Evolutionary conservation across 1,140 invertebrate species (phyloP), one percentile per base, ranked within the genome.

Genomic region (Hyles euphorbiae): DNA sequence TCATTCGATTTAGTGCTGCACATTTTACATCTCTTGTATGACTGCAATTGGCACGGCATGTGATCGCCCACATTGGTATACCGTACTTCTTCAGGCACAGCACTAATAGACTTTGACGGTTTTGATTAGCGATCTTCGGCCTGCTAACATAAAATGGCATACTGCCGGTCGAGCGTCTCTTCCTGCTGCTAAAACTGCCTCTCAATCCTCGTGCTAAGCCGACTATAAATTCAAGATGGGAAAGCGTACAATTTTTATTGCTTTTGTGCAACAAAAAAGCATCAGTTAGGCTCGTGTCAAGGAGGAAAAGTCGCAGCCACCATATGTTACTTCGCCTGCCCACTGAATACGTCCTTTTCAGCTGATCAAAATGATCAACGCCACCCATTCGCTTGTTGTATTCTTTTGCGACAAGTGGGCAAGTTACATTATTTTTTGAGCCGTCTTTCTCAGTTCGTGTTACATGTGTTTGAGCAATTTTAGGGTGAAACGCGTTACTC

Each of bases 401-500:
- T 50, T 65, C 50, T 51, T 44, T 43, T 12, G 56, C 60, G 3
- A 46, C 10, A 22, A 43, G 3, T 48, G 62, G 62, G 32, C 62
- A 64, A 5, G 7, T 43, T 10, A 60, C 49, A 56, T 10, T 2
- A 11, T 56, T 53, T 34, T 64, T 64, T 11, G 57, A 53, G 2
- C 62, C 62, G 54, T 62, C 58, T 60, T 65, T 65, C 54, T 65
- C 54, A 8, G 65, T 62, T 6, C 60, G 45, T 3, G 11, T 48
- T 45, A 53, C 56, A 59, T 34, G 53, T 43, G 2, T 44, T 49
- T 36, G 52, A 44, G 58, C 11, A 32, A 40, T 45, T 54, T 60
- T 65, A 51, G 67, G 67, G 43, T 68, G 58, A 48, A 60, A 63
- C 3, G 60, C 3, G 60, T 60, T 63, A 34, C 58, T 65, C 9